A percentile compares a stretch with the other conserved stretches of the same genome.
Conservation (phyloP, 1,140 invertebrate genomes). For the Drosophila auraria region DNA sequence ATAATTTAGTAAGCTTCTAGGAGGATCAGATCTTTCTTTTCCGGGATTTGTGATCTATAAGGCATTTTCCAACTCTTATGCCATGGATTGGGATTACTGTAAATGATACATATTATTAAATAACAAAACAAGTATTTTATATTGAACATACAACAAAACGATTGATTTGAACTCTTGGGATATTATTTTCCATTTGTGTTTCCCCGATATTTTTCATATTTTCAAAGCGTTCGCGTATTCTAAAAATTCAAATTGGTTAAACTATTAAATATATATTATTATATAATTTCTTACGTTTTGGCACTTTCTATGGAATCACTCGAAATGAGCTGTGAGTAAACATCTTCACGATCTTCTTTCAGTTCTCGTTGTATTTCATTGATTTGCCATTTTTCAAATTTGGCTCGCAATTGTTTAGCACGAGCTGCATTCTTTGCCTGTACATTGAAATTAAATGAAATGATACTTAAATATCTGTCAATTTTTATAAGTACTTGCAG, state of each 20-base stretch:
- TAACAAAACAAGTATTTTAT: neutral
- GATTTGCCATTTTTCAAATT: conserved; percentile 96
- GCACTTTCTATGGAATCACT: conserved; percentile 91
- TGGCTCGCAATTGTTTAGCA: conserved; percentile 94
- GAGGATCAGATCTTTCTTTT: neutral
- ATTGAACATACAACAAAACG: conserved; percentile 92
- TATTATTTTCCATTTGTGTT: conserved; percentile 86
- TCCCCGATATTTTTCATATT: conserved; percentile 88
- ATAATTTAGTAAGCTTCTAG: neutral
- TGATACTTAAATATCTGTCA: neutral
- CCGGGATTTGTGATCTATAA: neutral
- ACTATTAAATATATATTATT: neutral
- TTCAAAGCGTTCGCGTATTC: conserved; percentile 93
- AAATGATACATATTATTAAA: neutral
- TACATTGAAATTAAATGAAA: neutral
- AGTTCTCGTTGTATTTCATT: conserved; percentile 88
- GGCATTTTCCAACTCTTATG: neutral
- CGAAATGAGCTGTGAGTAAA: conserved; percentile 86
- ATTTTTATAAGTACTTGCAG: no score
- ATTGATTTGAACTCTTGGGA: conserved; percentile 89
- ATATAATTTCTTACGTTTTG: conserved; percentile 86
- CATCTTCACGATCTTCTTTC: conserved; percentile 71
- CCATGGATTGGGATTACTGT: neutral
- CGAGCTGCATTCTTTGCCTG: conserved; percentile 92
- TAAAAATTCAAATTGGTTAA: conserved; percentile 75